Base-by-base conservation (phyloP, 2,113 vertebrate species). In the Psilopogon haemacephalus region DNA sequence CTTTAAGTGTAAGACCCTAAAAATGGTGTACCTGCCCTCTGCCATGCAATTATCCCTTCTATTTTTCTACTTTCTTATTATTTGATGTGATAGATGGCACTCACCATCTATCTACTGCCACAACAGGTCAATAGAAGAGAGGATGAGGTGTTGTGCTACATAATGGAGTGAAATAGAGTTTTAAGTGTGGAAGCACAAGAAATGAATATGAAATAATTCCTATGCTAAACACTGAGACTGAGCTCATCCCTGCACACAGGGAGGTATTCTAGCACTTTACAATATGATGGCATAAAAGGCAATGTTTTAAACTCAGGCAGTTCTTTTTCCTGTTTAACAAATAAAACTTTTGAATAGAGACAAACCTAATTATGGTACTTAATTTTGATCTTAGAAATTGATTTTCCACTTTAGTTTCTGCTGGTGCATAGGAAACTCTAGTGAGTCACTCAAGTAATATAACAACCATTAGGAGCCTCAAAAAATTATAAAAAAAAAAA, bases 301-400 rank as follows among this genome's bases (percentile, higher is more conserved):
- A 77, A 15, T 21, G 38, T 6, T 91, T 95, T 86, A 95, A 89
- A 86, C 71, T 50, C 40, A 91, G 33, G 67, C 77, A 96, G 72
- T 76, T 79, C 42, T 93, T 94, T 72, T 82, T 56, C 71, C 23
- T 78, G 82, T 96, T 95, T 94, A n/a, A n/a, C n/a, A n/a, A n/a
- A n/a, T n/a, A n/a, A 90, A 60, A 50, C 72, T 84, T 93, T 67
- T 28, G 42, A 91, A 69, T 32, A 76, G 90, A 96, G 92, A 86
- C 81, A 92, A 78, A 95, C 56, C 73, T 97, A 95, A 96, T 94
- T 82, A 90, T 28, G 24, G 93, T 68, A 95, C 79, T 97, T 97
- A 96, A 96, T 98, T 97, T 96, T 97, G 62, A 97, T 97, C 96
- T 97, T 74, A 94, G 76, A 97, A 97, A 96, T 97, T 96, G 95